Evolutionary conservation across 2,888 invertebrate genomes (phyloP).

Genomic region (Drosophila macrospina): DNA sequence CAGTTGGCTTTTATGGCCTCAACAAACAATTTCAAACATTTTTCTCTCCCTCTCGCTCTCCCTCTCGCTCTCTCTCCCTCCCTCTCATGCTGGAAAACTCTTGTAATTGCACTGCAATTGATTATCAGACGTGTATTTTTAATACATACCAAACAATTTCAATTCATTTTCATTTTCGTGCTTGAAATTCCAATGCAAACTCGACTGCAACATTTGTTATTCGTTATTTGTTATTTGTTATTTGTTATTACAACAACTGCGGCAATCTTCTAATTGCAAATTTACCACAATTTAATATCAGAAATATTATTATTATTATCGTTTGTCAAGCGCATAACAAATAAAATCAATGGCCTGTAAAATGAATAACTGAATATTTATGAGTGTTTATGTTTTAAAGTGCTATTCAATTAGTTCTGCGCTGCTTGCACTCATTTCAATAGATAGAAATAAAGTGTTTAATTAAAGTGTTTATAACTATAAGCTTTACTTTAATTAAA

Average conservation of each 20-base stretch:
- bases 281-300: not conserved
- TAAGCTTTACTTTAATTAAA: no score
- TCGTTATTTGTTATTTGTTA: no score
- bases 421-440: no score
- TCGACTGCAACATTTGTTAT: not conserved
- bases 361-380: no score
- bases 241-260: not conserved
- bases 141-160: conserved; percentile 2
- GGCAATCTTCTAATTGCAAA: not conserved
- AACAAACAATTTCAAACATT: conserved; percentile 38
- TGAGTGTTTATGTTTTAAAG: no score
- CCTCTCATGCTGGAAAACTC: no score
- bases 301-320: not conserved
- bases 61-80: not conserved
- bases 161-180: conserved; percentile 5
- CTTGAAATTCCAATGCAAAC: conserved; percentile 3
- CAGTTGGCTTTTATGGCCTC: conserved; percentile 25
- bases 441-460: no score
- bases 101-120: conserved; percentile 1
- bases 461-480: no score
- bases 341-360: not conserved
- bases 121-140: conserved; percentile 4
- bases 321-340: no score
- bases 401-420: no score
- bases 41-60: not conserved